Base-by-base conservation (phyloP, 2,797 vertebrate genomes). In the Siniperca scherzeri region DNA sequence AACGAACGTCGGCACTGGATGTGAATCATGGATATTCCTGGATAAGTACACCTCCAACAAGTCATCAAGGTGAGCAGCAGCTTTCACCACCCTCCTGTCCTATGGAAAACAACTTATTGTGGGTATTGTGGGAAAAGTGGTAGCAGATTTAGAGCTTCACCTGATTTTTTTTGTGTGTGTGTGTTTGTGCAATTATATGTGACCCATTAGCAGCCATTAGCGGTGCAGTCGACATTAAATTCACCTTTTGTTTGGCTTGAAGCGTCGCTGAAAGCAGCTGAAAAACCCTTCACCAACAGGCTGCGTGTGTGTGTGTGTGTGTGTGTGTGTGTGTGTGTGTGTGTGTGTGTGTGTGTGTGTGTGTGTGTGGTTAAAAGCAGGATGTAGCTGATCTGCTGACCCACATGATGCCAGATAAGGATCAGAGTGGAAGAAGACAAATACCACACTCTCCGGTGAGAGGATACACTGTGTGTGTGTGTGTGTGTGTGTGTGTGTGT, bases 381-480 rank as follows among this genome's bases (percentile, higher is more conserved):
- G 89, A 88, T 89, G 85, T 80, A 30, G 84, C 73, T 83, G 86
- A 82, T 86, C 81, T 82, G 50, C 81, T 91, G 87, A 86, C 81
- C 84, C 83, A 82, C 87, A 73, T 77, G 67, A 74, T 75, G 57
- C 40, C 75, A 60, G 89, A 90, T 90, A 89, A 91, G 46, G 16
- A 83, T 89, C 83, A 81, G 84, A 81, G 72, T 73, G 69, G 68
- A 86, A 68, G 74, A 75, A 87, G 84, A 86, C 77, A 81, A 87
- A 87, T 55, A 80, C 38, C 72, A 72, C 57, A 62, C 74, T 46
- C 64, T 50, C 7, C 17, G 1, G 21, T 56, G 52, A 68, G 50
- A 68, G 56, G 59, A 75, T 46, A 71, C 38, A 21, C 5, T 13
- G 6, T 59, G 55, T 53, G 77, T 83, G 59, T 83, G 22, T 46